Evolutionary conservation across 2,888 invertebrate species (phyloP).

Genomic region (Dryocosmus kuriphilus): DNA sequence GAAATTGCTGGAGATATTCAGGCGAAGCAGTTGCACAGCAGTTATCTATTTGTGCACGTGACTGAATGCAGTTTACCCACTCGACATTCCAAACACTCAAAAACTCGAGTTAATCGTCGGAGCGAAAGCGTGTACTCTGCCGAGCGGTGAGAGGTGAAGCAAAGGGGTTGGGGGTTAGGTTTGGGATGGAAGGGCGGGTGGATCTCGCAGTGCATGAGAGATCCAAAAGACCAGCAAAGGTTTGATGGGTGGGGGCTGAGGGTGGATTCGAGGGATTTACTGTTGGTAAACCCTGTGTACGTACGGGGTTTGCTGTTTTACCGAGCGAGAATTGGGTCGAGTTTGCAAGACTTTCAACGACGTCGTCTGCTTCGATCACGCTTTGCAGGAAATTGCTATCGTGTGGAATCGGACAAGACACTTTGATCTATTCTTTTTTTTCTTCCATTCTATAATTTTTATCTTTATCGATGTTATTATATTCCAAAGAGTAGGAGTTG

Average conservation of each 20-base stretch:
- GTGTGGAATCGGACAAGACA: conserved; percentile 19
- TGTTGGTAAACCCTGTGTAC: conserved; percentile 64
- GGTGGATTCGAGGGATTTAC: conserved; percentile 59
- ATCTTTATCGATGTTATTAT: background rate
- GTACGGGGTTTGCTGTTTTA: conserved; percentile 67
- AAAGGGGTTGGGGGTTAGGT: conserved; percentile 42
- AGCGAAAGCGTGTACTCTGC: conserved; percentile 66
- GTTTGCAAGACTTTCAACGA: conserved; percentile 32
- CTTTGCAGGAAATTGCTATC: conserved; percentile 10
- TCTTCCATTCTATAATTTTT: conserved; percentile 5
- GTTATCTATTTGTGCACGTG: conserved; percentile 63
- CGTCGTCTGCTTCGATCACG: conserved; percentile 1
- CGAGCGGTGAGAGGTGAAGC: conserved; percentile 25
- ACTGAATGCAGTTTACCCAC: conserved; percentile 67
- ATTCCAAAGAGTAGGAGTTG: background rate
- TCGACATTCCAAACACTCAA: conserved; percentile 70
- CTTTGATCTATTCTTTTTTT: background rate
- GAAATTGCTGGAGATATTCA: conserved; percentile 42
- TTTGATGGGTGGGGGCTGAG: conserved; percentile 43
- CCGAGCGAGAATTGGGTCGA: conserved; percentile 63
- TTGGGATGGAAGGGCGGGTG: conserved; percentile 29
- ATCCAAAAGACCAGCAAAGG: conserved; percentile 46
- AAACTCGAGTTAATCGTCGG: conserved; percentile 71
- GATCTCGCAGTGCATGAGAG: conserved; percentile 25
- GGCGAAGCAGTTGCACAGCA: conserved; percentile 55